phyloP scores from a whole-genome alignment of 1,140 invertebrate species.

The Parasteatoda tepidariorum region DNA sequence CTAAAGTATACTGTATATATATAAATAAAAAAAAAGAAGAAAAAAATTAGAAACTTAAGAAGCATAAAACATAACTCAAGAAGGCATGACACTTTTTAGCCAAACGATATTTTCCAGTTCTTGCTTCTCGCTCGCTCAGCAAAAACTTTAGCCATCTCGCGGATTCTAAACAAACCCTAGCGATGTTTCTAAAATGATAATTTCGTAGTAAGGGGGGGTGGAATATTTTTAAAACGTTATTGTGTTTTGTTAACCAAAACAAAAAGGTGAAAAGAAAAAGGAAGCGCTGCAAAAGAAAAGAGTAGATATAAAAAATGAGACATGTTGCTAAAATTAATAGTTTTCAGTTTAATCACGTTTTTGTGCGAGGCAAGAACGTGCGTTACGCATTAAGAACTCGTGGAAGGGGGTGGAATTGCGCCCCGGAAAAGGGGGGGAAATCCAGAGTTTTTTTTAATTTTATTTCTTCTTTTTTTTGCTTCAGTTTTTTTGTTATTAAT shows the following conservation, averaged over 20 bases:
- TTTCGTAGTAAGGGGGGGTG: not conserved
- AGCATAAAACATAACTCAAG: not conserved
- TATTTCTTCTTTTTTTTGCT: not conserved
- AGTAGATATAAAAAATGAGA: slow-evolving; percentile 1
- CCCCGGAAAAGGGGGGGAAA: slow-evolving; percentile 3
- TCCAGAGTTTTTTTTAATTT: not conserved
- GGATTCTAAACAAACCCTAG: not conserved
- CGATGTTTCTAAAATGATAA: slow-evolving; percentile 4
- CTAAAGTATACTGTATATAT: too few species aligned
- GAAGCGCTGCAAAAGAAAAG: not conserved
- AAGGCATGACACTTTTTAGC: slow-evolving; percentile 2
- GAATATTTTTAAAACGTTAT: not conserved
- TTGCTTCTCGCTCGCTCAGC: not conserved
- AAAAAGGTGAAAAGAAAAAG: not conserved
- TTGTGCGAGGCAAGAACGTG: not conserved
- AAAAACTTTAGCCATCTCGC: not conserved
- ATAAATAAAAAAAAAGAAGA: not conserved
- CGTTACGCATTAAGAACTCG: not conserved
- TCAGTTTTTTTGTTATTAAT: slow-evolving; percentile 6
- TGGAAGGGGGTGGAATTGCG: not conserved
- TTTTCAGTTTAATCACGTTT: slow-evolving; percentile 2
- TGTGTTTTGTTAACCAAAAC: not conserved
- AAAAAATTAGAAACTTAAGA: not conserved
- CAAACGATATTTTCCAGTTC: not conserved
- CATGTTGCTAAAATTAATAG: not conserved